Conservation (phyloP, 2,888 invertebrate species). For the Catonia carolina region DNA sequence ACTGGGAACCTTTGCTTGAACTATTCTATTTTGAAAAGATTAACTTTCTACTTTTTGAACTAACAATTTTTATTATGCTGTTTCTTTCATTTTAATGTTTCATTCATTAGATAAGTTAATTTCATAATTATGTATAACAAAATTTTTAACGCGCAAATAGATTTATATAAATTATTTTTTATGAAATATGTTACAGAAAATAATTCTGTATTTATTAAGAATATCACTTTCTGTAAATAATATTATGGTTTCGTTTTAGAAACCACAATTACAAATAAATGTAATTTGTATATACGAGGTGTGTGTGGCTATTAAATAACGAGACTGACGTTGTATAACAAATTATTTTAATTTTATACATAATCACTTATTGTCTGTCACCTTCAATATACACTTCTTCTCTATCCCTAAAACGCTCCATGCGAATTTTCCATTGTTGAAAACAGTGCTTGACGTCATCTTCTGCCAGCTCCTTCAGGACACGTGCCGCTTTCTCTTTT, state of each 20-base stretch:
- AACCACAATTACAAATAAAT: constrained; percentile 3
- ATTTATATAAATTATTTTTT: constrained; percentile 12
- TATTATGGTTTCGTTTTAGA: constrained; percentile 7
- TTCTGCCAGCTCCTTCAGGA: too few species aligned
- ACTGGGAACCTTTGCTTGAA: constrained; percentile 25
- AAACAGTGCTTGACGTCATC: too few species aligned
- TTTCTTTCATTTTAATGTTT: background rate
- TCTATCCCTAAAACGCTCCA: too few species aligned
- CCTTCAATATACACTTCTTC: too few species aligned
- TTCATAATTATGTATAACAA: background rate
- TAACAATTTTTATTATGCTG: too few species aligned
- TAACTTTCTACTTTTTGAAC: background rate
- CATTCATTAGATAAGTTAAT: too few species aligned
- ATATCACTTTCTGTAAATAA: constrained; percentile 2
- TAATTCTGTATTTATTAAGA: background rate
- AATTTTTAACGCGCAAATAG: background rate
- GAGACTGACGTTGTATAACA: too few species aligned
- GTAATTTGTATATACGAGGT: constrained; percentile 12
- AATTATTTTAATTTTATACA: too few species aligned
- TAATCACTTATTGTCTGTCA: too few species aligned
- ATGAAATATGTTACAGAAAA: background rate
- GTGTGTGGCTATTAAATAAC: too few species aligned
- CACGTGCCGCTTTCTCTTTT: too few species aligned
- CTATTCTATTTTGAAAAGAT: constrained; percentile 4
- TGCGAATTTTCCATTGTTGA: too few species aligned